Evolutionary conservation across 2,113 vertebrate genomes (phyloP).

Genomic region (Struthidea cinerea): DNA sequence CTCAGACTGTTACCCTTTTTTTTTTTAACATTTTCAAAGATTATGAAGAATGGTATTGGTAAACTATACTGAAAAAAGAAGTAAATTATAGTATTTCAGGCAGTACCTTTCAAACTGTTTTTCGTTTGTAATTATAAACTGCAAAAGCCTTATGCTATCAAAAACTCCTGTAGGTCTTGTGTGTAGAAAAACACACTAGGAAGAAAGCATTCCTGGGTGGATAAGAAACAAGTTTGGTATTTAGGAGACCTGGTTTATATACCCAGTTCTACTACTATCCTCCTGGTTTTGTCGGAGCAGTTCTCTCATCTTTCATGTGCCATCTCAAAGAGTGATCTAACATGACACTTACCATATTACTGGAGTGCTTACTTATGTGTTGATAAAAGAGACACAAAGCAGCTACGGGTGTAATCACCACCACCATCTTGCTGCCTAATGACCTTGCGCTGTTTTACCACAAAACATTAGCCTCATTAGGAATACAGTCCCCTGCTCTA

Average conservation of each 20-base stretch:
- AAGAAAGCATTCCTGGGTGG: neutral
- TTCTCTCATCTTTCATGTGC: neutral
- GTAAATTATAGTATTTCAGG: neutral
- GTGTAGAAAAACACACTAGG: neutral
- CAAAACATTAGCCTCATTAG: neutral
- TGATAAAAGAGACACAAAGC: rapidly evolving
- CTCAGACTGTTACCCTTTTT: neutral
- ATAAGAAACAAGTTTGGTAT: neutral
- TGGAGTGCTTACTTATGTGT: neutral
- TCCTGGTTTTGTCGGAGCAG: neutral
- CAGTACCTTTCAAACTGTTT: neutral
- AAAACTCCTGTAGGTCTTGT: neutral
- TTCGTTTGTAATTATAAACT: neutral
- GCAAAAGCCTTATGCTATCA: neutral
- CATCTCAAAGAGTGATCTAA: neutral
- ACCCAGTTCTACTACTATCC: neutral
- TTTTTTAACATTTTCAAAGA: neutral
- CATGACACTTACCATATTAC: neutral
- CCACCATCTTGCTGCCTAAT: neutral
- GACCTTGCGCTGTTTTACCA: neutral
- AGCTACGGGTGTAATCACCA: neutral
- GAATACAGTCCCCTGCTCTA: neutral
- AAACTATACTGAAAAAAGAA: neutral
- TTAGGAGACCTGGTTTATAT: neutral
- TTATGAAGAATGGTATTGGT: neutral